Base-by-base conservation (phyloP, 2,888 invertebrate species). In the Drosophila rellima region DNA sequence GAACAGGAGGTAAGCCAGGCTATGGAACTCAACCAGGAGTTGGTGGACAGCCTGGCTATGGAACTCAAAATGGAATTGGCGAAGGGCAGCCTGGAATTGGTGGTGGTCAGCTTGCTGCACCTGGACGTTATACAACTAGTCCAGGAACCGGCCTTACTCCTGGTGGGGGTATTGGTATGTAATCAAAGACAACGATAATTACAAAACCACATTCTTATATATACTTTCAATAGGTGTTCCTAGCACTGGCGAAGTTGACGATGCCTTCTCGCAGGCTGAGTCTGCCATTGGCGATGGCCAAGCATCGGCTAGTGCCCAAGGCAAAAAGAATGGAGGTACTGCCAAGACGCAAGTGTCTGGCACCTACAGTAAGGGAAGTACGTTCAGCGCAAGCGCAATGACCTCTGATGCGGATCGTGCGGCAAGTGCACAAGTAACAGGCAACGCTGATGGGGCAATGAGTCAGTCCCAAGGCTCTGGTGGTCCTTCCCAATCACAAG, bases 281-380 rank as follows among this genome's bases (percentile, higher is more conserved):
- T 91, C 93, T 0, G 84, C 92, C 0, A 91, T 93, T 39, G 92
- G 91, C 33, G 96, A 95, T 65, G 96, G 96, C 0, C 94, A 95
- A 79, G 96, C 97, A 1, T 94, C 94, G 70, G 97, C 97, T 2
- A 94, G 95, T 59, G 95, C 97, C 13, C 95, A 96, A 92, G 97
- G 97, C 13, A 95, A 94, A 75, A 96, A 95, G 84, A 94, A 94
- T 29, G 95, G 95, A 69, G 96, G 96, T 10, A 95, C 95, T 2
- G 95, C 97, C 0, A 96, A 97, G 92, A 96, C 97, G 0, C 96
- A 96, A 93, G 96, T 97, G 0, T 95, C 95, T 55, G 97, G 97
- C 26, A 95, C 95, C 0, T 97, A 97, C 87, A 94, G 95, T 0
- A 96, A 96, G 1, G 94, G 95, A 20, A 97, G 97, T 13, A 95